Conservation (phyloP, 2,797 vertebrate genomes). For the Dermochelys coriacea region DNA sequence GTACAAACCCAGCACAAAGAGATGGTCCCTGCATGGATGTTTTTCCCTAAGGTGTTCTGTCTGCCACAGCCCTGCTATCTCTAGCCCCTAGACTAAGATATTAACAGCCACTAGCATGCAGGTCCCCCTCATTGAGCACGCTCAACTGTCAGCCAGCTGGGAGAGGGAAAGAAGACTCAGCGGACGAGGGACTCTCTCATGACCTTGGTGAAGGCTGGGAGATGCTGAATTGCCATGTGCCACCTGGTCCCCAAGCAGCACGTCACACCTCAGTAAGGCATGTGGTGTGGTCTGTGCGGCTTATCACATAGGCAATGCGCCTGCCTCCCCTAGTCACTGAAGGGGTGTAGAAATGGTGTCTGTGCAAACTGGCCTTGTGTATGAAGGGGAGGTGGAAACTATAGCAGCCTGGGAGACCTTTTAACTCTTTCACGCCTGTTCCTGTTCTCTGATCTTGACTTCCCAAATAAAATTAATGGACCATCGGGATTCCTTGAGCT, state of each 20-base stretch:
- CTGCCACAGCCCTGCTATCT: not conserved
- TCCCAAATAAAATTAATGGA: not conserved
- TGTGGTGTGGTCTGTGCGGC: too few species aligned
- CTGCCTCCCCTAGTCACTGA: not conserved
- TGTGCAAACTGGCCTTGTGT: too few species aligned
- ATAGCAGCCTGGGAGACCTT: not conserved
- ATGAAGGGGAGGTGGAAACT: not conserved
- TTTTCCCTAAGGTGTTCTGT: slow-evolving; percentile 13
- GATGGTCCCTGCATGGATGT: not conserved
- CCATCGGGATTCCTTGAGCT: not conserved
- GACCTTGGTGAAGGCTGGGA: not conserved
- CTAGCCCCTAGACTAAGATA: not conserved
- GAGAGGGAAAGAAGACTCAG: too few species aligned
- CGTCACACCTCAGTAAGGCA: not conserved
- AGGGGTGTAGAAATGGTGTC: not conserved
- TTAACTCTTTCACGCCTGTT: not conserved
- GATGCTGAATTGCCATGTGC: not conserved
- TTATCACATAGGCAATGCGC: too few species aligned
- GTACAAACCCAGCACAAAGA: not conserved
- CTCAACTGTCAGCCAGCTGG: not conserved
- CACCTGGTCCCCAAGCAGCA: too few species aligned
- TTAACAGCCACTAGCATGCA: not conserved
- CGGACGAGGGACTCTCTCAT: too few species aligned
- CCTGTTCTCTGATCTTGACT: not conserved
- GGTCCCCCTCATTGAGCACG: not conserved